Evolutionary conservation across 2,113 vertebrate species (phyloP).

Genomic region (Sialia sialis): DNA sequence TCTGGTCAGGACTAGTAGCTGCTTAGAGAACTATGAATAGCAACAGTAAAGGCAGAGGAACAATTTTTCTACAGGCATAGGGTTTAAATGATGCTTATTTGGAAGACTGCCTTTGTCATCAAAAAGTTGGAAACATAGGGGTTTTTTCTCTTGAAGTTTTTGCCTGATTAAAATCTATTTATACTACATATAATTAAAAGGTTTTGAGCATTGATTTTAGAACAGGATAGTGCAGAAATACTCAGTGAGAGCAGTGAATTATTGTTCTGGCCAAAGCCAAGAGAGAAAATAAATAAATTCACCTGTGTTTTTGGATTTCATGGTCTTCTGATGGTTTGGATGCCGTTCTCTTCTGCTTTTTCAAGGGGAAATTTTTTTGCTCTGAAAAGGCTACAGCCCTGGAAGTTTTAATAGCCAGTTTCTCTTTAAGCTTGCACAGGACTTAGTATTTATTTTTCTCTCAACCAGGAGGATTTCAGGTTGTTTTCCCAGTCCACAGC

Average conservation of each 20-base stretch:
- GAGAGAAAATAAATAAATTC: not conserved
- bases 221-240: not conserved
- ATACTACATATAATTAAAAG: not conserved
- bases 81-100: conserved; percentile 7
- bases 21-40: conserved; percentile 45
- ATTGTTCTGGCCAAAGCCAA: not conserved
- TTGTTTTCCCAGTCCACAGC: not conserved
- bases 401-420: not conserved
- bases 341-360: not conserved
- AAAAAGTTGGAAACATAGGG: not conserved
- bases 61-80: not conserved
- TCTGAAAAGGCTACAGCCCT: not conserved
- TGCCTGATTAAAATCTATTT: not conserved
- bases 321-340: not conserved
- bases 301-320: not conserved
- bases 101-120: conserved; percentile 5
- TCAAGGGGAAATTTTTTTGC: not conserved
- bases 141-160: not conserved
- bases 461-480: not conserved
- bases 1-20: conserved; percentile 50
- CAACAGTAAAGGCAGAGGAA: conserved; percentile 26
- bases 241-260: not conserved
- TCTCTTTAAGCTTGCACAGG: not conserved
- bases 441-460: not conserved
- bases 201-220: not conserved